Percentiles rank a stretch among this genome's conserved stretches.
phyloP scores from a whole-genome alignment of 2,113 vertebrate species.

The Eublepharis macularius region DNA sequence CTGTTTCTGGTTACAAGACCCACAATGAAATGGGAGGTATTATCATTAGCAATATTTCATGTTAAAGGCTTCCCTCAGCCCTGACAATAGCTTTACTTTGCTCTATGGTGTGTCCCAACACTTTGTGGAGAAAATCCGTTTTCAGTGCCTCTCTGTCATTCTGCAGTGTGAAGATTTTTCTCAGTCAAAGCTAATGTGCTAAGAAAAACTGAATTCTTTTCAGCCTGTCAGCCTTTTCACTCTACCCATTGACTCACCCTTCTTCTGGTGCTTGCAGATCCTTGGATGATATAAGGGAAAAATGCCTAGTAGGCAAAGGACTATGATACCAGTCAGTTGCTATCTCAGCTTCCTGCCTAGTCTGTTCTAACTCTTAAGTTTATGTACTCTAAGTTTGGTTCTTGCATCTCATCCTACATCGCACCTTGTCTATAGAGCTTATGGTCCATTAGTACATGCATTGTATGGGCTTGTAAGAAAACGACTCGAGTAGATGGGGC shows the following conservation, averaged over 20 bases:
- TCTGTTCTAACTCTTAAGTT: neutral
- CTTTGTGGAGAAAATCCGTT: neutral
- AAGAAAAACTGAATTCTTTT: neutral
- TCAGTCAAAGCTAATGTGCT: neutral
- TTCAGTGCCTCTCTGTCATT: neutral
- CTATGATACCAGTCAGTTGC: neutral
- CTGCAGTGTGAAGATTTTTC: neutral
- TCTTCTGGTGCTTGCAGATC: neutral
- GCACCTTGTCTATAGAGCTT: too few species aligned
- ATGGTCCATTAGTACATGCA: neutral
- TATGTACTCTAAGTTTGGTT: too few species aligned
- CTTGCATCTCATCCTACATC: neutral
- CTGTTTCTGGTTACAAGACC: neutral
- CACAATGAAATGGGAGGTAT: slow-evolving; percentile 18
- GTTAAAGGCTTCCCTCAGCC: neutral
- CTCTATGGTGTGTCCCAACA: neutral
- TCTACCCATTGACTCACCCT: neutral
- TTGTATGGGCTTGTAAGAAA: too few species aligned
- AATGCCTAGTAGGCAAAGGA: too few species aligned
- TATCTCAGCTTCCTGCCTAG: neutral
- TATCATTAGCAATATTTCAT: neutral
- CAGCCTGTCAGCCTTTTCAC: neutral
- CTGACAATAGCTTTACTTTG: neutral
- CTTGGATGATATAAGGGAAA: neutral
- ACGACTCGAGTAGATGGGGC: too few species aligned